Evolutionary conservation across 1,140 invertebrate genomes (phyloP).

Genomic region (Drosophila nasuta): DNA sequence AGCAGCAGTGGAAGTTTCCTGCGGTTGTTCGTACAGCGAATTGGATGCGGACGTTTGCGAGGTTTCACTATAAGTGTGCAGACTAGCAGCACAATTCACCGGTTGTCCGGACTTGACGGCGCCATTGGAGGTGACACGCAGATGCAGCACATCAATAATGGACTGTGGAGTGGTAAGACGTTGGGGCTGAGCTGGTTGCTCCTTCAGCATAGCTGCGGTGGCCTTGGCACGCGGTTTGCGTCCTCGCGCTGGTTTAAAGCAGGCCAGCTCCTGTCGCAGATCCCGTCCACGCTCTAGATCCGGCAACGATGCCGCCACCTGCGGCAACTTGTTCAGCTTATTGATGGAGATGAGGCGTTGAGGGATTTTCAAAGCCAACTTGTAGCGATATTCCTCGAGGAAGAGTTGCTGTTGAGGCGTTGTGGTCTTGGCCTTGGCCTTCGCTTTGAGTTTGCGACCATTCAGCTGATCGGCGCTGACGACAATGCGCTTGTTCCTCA

Average conservation of each 20-base stretch:
- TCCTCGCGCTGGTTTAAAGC: conserved; percentile 48
- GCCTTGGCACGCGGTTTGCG: conserved; percentile 28
- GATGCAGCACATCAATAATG: conserved; percentile 81
- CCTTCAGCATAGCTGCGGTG: conserved; percentile 29
- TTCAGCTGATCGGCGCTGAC: conserved; percentile 41
- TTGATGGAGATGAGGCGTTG: conserved; percentile 91
- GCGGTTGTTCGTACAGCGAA: conserved; percentile 85
- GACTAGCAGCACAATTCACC: conserved; percentile 82
- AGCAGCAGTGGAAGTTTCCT: conserved; percentile 44
- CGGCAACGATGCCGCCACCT: conserved; percentile 90
- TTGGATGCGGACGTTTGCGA: conserved; percentile 73
- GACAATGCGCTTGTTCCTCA: conserved; percentile 58
- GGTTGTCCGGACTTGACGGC: conserved; percentile 11
- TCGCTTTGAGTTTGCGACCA: conserved; percentile 52
- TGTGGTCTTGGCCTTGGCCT: conserved; percentile 10
- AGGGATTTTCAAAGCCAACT: conserved; percentile 92
- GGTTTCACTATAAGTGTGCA: conserved; percentile 73
- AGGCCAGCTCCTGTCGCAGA: conserved; percentile 52
- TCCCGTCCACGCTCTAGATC: conserved; percentile 87
- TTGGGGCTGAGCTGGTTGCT: conserved; percentile 8
- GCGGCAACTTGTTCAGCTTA: conserved; percentile 86
- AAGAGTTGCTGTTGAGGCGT: conserved; percentile 64
- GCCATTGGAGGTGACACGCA: conserved; percentile 68
- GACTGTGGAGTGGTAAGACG: conserved; percentile 55
- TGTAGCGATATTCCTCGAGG: conserved; percentile 91